Base-by-base conservation (phyloP, 2,797 vertebrate genomes). In the Vultur gryphus region DNA sequence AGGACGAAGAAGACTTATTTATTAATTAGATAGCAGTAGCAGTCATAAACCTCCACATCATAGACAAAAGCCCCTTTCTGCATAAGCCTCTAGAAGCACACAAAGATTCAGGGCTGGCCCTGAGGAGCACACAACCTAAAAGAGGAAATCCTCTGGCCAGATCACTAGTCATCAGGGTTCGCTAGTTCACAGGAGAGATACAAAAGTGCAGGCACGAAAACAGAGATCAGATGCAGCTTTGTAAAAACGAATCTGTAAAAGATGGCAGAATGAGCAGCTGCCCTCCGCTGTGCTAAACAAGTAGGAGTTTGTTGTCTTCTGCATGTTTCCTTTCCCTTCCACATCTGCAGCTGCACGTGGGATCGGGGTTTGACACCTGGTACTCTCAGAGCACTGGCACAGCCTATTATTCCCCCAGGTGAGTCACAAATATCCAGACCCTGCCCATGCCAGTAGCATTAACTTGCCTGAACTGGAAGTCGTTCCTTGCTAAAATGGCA, bases 341-440 rank as follows among this genome's bases (percentile, higher is more conserved):
- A 25, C n/a, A 26, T 33, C 58, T 49, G 37, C 51, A 77, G 43
- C 13, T 65, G 41, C 9, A 18, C 2, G 0, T 7, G 35, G 33
- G 33, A 46, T 46, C 0, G 0, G 15, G 5, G 10, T 70, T 65
- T 46, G 28, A 65, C 11, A 44, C 13, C 23, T 21, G 16, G 26
- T 58, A 10, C 17, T 67, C 28, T 37, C 2, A 0, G 21, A 65
- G 29, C 29, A 54, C 11, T 14, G 33, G 31, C 16, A 65, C 24
- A 72, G 13, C 11, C 49, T 58, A 10, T 19, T 73, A 44, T 52
- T 88, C 31, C 44, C 61, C 16, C 6, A 48, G 15, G 15, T 39
- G 62, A 58, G 46, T 24, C 25, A 82, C 43, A 94, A 89, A 31
- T 39, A 43, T 23, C 26, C 46, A 82, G 10, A 14, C 17, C 29